A percentile compares a stretch with the other conserved stretches of the same genome.
phyloP scores from a whole-genome alignment of 2,113 vertebrate genomes.

The Chionis minor region DNA sequence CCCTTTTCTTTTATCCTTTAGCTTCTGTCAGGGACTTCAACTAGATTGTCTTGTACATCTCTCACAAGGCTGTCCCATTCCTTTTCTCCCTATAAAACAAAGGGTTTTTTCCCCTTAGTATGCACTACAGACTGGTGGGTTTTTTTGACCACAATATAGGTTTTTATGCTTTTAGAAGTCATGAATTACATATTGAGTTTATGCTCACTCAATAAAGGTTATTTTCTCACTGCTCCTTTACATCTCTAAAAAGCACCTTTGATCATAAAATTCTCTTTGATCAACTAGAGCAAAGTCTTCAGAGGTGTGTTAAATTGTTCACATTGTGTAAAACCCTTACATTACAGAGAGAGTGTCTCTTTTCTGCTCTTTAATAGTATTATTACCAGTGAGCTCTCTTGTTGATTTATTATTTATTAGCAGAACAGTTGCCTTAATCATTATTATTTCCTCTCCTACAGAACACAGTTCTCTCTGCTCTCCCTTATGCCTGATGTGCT shows the following conservation, averaged over 20 bases:
- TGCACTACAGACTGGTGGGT: neutral
- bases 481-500: neutral
- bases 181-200: conserved; percentile 24
- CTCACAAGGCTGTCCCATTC: neutral
- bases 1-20: neutral
- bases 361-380: neutral
- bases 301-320: conserved; percentile 51
- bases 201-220: conserved; percentile 27
- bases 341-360: neutral
- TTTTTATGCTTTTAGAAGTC: neutral
- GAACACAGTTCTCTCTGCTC: neutral
- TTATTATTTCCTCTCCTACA: neutral
- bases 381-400: neutral
- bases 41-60: neutral
- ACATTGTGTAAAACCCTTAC: conserved; percentile 16
- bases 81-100: neutral
- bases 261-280: conserved; percentile 69
- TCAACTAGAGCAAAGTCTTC: conserved; percentile 45
- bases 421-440: conserved; percentile 9
- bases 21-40: neutral
- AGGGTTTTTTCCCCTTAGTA: neutral
- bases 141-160: neutral
- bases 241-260: conserved; percentile 52
- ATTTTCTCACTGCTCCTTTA: conserved; percentile 32
- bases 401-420: conserved; percentile 54